These are phyloP conservation scores for Taenioides sp. DNA, from an alignment of 2,797 vertebrate species.

Conservation along the genomic window DNA sequence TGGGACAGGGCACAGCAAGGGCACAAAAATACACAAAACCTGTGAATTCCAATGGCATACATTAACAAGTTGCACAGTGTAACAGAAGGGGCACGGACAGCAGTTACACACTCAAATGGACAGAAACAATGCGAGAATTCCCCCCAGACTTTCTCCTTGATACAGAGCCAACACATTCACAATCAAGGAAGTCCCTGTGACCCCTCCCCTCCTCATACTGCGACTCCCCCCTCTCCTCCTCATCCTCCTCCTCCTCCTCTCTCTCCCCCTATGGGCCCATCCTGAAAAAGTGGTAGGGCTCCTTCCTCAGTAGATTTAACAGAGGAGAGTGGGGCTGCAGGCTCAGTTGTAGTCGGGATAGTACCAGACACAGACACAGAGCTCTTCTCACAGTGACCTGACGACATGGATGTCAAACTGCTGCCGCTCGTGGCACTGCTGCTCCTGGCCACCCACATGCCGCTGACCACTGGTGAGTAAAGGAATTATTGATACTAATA, in stretches of 20 bases:
- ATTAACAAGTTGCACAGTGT: neutral
- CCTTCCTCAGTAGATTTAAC: constrained; percentile 72
- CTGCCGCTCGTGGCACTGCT: constrained; percentile 80
- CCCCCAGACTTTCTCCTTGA: constrained; percentile 65
- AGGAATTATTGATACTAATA: rapidly evolving
- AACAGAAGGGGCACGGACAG: constrained; percentile 1
- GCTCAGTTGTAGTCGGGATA: constrained; percentile 73
- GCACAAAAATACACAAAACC: constrained; percentile 32
- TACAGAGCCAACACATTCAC: constrained; percentile 78
- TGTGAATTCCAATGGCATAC: neutral
- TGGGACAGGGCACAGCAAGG: constrained; percentile 13
- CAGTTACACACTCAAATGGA: constrained; percentile 5
- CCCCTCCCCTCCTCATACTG: constrained; percentile 35
- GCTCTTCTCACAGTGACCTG: constrained; percentile 17
- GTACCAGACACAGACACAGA: constrained; percentile 57
- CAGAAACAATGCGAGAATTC: constrained; percentile 26
- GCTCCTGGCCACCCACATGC: constrained; percentile 73
- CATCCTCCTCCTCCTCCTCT: constrained; percentile 42
- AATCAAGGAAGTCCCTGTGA: constrained; percentile 80
- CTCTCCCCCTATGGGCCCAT: constrained; percentile 53
- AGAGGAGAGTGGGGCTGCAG: constrained; percentile 54
- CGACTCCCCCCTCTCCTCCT: constrained; percentile 47
- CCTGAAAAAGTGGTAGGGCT: constrained; percentile 76
- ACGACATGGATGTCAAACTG: constrained; percentile 86
- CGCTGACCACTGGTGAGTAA: constrained; percentile 81